These are phyloP conservation scores for Sitophilus oryzae DNA, from an alignment of 1,140 invertebrate species.

Conservation along the genomic window DNA sequence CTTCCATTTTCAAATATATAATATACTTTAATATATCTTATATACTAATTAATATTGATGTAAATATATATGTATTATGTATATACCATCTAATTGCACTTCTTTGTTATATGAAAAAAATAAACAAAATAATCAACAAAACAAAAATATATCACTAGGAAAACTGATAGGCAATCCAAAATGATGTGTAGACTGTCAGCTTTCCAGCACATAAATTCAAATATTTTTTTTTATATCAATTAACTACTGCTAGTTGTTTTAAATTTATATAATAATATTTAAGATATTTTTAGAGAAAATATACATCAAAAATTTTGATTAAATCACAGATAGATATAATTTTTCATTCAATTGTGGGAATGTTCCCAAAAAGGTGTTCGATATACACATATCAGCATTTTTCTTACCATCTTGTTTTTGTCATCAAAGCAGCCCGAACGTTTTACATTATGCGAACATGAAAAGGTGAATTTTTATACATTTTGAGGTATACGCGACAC, in stretches of 20 bases:
- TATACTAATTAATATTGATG: constrained; percentile 49
- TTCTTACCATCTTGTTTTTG: constrained; percentile 25
- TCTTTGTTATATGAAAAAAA: constrained; percentile 46
- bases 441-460: constrained; percentile 32
- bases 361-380: constrained; percentile 37
- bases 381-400: constrained; percentile 35
- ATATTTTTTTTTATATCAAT: constrained; percentile 40
- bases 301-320: constrained; percentile 52
- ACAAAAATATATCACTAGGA: constrained; percentile 27
- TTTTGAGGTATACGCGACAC: constrained; percentile 45
- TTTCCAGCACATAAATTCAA: constrained; percentile 26
- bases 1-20: constrained; percentile 47
- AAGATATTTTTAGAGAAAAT: constrained; percentile 52
- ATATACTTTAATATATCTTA: constrained; percentile 47
- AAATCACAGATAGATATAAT: constrained; percentile 52
- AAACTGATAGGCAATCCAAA: constrained; percentile 23
- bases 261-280: constrained; percentile 45
- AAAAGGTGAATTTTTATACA: constrained; percentile 36
- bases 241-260: constrained; percentile 44
- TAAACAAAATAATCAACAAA: constrained; percentile 34
- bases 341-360: constrained; percentile 42
- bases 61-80: constrained; percentile 49
- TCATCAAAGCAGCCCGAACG: constrained; percentile 44
- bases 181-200: constrained; percentile 17
- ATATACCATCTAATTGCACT: constrained; percentile 52